Evolutionary conservation across 2,113 vertebrate genomes (phyloP).

Genomic region (Gulo gulo): DNA sequence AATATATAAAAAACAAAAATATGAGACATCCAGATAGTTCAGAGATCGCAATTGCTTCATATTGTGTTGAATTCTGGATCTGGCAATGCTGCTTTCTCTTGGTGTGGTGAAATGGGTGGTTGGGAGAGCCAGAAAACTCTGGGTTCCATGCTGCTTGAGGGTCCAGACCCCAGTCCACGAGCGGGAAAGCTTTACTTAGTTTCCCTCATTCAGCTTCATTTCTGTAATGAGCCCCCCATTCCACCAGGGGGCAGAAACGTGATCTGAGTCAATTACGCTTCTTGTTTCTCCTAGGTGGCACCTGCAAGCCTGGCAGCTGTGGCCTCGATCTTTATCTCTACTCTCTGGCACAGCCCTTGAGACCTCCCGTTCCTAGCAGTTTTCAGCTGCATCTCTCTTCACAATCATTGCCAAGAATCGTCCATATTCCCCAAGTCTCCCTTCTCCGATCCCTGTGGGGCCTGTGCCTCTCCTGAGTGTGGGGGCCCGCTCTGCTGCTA

Average conservation of each 20-base stretch:
- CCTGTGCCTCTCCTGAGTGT: not conserved
- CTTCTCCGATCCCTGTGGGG: not conserved
- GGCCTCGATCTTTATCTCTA: not conserved
- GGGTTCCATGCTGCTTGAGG: not conserved
- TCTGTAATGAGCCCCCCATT: not conserved
- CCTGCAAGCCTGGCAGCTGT: not conserved
- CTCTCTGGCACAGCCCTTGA: not conserved
- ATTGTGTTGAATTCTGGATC: not conserved
- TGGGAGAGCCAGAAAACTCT: not conserved
- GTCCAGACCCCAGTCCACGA: not conserved
- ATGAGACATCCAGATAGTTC: not conserved
- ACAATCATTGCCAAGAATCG: not conserved
- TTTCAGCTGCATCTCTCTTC: not conserved
- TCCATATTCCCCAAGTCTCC: too few relatives aligned
- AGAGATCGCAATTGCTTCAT: not conserved
- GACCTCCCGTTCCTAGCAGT: not conserved
- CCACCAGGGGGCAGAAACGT: not conserved
- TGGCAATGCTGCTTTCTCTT: not conserved
- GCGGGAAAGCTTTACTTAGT: not conserved
- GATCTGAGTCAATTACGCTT: not conserved
- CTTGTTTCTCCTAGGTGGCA: not conserved
- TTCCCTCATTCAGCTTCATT: not conserved
- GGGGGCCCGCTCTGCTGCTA: too few relatives aligned
- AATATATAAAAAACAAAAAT: not conserved
- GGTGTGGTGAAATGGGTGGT: not conserved